Evolutionary conservation across 30 jellyfish, hydroid and myxozoan species (phyloP).

Genomic region (Nemopilema nomurai): DNA sequence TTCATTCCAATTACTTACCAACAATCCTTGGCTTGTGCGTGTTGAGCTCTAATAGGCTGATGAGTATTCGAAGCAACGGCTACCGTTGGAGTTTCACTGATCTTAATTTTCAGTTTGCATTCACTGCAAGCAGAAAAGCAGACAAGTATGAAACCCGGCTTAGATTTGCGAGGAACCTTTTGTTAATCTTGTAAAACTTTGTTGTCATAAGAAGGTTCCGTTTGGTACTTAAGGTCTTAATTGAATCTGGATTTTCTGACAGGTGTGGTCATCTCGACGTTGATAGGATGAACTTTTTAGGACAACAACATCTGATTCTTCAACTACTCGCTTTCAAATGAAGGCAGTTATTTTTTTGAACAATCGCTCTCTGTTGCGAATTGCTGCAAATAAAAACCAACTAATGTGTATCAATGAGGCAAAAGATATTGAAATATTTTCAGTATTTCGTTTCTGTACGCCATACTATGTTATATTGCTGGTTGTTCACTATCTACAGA

Average conservation of each 20-base stretch:
- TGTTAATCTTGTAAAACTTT: not conserved
- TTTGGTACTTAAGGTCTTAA: not conserved
- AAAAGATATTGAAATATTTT: too few relatives aligned
- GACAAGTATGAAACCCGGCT: too few relatives aligned
- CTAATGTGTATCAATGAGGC: not conserved
- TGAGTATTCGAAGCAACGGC: too few relatives aligned
- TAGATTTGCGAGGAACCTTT: not conserved
- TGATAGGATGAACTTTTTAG: not conserved
- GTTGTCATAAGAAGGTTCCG: not conserved
- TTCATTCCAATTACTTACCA: not conserved
- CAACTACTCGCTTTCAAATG: not conserved
- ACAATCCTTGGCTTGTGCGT: not conserved
- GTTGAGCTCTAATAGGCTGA: too few relatives aligned
- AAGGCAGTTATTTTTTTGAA: not conserved
- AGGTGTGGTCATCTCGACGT: not conserved
- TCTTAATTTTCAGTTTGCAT: too few relatives aligned
- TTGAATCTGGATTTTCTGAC: not conserved
- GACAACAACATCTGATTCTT: not conserved
- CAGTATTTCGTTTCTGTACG: too few relatives aligned
- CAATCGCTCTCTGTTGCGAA: not conserved
- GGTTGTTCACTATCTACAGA: too few relatives aligned
- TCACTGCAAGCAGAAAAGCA: too few relatives aligned
- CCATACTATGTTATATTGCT: too few relatives aligned
- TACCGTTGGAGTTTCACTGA: too few relatives aligned
- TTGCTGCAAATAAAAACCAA: not conserved